Evolutionary conservation across 2,888 invertebrate species (phyloP).

Genomic region (Tipula vernalis): DNA sequence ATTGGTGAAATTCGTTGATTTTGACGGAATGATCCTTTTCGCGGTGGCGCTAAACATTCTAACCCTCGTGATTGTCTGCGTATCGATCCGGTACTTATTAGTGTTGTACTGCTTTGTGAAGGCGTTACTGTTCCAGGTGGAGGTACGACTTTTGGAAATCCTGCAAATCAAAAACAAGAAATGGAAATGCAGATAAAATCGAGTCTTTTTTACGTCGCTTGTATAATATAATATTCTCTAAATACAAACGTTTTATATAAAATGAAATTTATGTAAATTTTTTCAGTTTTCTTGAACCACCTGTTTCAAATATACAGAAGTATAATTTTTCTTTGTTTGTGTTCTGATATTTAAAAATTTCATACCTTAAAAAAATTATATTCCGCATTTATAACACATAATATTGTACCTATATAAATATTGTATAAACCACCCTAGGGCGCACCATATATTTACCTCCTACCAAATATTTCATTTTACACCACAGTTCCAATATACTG

Average conservation of each 20-base stretch:
- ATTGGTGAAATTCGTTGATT: constrained; percentile 24
- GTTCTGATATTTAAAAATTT: neutral
- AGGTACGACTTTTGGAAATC: constrained; percentile 61
- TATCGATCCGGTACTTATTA: constrained; percentile 21
- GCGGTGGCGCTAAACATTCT: constrained; percentile 46
- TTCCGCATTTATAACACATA: neutral
- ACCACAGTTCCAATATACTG: neutral
- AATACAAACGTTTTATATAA: too few species aligned
- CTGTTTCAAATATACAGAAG: neutral
- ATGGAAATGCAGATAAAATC: neutral
- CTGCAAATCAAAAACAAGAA: constrained; percentile 25
- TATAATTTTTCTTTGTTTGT: neutral
- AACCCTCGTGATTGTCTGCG: constrained; percentile 45
- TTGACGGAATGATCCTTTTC: constrained; percentile 47
- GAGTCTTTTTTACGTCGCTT: neutral
- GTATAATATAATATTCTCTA: too few species aligned
- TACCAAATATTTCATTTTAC: neutral
- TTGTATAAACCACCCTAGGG: neutral
- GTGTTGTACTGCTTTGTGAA: constrained; percentile 19
- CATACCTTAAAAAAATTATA: neutral
- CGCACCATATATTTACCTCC: neutral
- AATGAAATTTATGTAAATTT: neutral
- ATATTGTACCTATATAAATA: neutral
- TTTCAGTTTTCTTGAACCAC: neutral
- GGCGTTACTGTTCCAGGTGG: constrained; percentile 49